These are phyloP conservation scores for Cinclus mexicanus DNA, from an alignment of 2,113 vertebrate species.

Conservation along the genomic window DNA sequence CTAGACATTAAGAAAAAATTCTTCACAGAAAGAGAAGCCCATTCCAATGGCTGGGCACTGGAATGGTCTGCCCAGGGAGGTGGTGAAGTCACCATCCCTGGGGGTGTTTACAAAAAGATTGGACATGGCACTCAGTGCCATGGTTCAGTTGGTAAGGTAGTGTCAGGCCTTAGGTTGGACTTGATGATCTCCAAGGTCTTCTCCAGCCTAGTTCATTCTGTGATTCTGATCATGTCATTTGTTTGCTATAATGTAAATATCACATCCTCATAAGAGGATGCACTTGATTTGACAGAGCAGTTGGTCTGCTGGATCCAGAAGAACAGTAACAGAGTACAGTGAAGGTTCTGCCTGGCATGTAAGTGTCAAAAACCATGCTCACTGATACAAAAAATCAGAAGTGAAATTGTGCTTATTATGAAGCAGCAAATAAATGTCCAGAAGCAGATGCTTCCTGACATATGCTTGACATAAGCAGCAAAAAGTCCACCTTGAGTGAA, in stretches of 20 bases:
- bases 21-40: background rate
- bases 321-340: background rate
- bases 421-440: background rate
- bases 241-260: background rate
- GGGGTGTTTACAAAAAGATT: background rate
- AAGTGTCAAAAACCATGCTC: background rate
- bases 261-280: background rate
- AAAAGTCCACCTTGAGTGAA: background rate
- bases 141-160: background rate
- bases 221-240: background rate
- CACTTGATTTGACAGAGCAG: background rate
- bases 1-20: background rate
- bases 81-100: background rate
- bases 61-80: background rate
- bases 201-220: background rate
- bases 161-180: background rate
- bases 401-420: background rate
- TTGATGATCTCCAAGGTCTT: background rate
- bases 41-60: background rate
- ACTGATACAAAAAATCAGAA: background rate
- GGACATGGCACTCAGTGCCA: background rate
- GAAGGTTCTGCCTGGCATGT: background rate
- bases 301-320: background rate
- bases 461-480: background rate
- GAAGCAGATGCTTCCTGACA: background rate